Conservation (phyloP, 2,797 vertebrate species). For the Agapornis canus region DNA sequence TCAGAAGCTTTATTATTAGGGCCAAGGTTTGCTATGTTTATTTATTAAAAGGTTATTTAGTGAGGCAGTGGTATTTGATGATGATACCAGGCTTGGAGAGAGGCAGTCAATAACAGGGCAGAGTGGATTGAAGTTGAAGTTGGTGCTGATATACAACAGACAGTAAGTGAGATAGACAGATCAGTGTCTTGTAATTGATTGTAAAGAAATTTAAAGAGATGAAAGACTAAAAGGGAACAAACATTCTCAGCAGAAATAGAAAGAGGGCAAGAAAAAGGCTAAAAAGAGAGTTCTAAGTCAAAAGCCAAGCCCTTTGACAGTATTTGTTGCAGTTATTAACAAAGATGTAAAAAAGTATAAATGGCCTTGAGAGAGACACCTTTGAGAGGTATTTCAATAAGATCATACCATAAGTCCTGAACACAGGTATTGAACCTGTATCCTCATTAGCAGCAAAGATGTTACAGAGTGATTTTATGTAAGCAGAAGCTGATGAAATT, state of each 20-base stretch:
- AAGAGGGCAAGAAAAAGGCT: fast-evolving
- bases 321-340: neutral
- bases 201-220: conserved; percentile 45
- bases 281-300: neutral
- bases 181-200: conserved; percentile 57
- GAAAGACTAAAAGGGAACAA: conserved; percentile 3
- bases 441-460: neutral
- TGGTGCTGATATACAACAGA: conserved; percentile 26
- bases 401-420: neutral
- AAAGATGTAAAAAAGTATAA: neutral
- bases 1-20: conserved; percentile 24
- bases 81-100: conserved; percentile 3
- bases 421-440: neutral
- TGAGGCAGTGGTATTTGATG: conserved; percentile 19
- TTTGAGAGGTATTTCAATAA: neutral
- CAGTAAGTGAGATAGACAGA: conserved; percentile 18
- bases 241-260: neutral
- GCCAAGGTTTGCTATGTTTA: conserved; percentile 25
- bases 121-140: conserved; percentile 54
- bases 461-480: neutral
- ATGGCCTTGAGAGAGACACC: neutral
- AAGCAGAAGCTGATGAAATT: neutral
- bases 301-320: neutral
- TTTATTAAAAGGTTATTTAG: conserved; percentile 45
- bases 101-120: conserved; percentile 48